These are phyloP conservation scores for Dryobates pubescens DNA, from an alignment of 2,797 vertebrate species.

Conservation along the genomic window DNA sequence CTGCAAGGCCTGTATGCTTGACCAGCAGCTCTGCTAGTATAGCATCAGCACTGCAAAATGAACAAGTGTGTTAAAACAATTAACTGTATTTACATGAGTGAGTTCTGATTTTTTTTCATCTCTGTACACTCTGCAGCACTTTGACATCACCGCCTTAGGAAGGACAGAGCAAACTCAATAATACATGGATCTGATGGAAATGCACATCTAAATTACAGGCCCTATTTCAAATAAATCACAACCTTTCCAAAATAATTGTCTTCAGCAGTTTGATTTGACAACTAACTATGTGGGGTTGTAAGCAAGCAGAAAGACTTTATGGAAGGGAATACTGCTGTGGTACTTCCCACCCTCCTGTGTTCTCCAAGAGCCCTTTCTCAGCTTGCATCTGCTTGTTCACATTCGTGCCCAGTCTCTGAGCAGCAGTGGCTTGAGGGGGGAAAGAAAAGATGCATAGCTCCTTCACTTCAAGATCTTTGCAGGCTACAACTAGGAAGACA, in stretches of 20 bases:
- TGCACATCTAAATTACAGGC: neutral
- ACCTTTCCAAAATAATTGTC: slow-evolving; percentile 22
- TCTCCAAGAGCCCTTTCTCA: neutral
- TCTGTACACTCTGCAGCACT: neutral
- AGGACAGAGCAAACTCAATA: neutral
- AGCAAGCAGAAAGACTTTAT: neutral
- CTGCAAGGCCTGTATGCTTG: neutral
- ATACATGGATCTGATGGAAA: neutral
- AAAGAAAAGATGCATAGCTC: neutral
- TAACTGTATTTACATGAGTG: neutral
- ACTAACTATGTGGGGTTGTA: neutral
- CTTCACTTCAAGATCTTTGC: neutral
- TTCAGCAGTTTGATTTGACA: neutral
- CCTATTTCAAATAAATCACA: slow-evolving; percentile 6
- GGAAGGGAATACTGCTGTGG: neutral
- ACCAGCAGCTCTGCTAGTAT: neutral
- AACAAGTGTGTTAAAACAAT: neutral
- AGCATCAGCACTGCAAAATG: neutral
- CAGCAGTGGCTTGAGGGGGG: neutral
- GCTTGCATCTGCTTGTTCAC: neutral
- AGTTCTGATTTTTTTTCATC: neutral
- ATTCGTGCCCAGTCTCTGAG: neutral
- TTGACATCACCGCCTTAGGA: neutral
- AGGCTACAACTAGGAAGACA: neutral
- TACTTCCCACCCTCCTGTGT: neutral